These are phyloP conservation scores for Aplochiton taeniatus DNA, from an alignment of 2,797 vertebrate genomes.

Conservation along the genomic window DNA sequence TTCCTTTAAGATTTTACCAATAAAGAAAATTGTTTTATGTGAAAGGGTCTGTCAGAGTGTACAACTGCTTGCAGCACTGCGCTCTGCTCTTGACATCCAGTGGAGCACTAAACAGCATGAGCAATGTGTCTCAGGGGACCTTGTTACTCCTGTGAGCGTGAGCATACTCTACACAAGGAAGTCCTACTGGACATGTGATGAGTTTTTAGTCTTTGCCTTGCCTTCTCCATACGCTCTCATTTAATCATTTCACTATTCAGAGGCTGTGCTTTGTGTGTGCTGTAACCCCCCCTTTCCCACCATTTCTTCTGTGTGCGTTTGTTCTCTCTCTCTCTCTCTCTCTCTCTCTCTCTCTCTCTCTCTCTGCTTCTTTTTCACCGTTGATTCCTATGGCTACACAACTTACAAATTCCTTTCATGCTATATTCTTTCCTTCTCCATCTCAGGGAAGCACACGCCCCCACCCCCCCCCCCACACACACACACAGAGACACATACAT, in stretches of 20 bases:
- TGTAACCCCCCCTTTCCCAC: conserved; percentile 6
- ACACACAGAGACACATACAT: conserved; percentile 62
- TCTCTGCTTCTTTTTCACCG: conserved; percentile 32
- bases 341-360: conserved; percentile 8
- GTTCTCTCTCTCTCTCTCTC: conserved; percentile 24
- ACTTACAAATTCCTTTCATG: neutral
- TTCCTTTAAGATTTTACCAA: neutral
- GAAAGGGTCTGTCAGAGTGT: no score
- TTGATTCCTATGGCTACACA: conserved; percentile 8
- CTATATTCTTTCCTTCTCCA: neutral
- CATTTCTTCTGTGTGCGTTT: conserved; percentile 6
- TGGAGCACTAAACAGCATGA: conserved; percentile 45
- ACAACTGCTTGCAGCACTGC: no score
- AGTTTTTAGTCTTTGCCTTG: no score
- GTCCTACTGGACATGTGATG: no score
- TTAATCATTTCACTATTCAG: neutral
- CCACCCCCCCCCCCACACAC: conserved; percentile 23
- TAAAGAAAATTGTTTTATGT: conserved; percentile 25
- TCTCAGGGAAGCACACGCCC: no score
- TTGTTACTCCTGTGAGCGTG: conserved; percentile 41
- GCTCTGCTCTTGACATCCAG: conserved; percentile 43
- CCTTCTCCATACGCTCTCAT: conserved; percentile 11
- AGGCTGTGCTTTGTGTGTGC: neutral
- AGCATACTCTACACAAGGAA: conserved; percentile 51
- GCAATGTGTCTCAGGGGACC: conserved; percentile 50